Base-by-base conservation (phyloP, 2,797 vertebrate species). In the Eleutherodactylus coqui region DNA sequence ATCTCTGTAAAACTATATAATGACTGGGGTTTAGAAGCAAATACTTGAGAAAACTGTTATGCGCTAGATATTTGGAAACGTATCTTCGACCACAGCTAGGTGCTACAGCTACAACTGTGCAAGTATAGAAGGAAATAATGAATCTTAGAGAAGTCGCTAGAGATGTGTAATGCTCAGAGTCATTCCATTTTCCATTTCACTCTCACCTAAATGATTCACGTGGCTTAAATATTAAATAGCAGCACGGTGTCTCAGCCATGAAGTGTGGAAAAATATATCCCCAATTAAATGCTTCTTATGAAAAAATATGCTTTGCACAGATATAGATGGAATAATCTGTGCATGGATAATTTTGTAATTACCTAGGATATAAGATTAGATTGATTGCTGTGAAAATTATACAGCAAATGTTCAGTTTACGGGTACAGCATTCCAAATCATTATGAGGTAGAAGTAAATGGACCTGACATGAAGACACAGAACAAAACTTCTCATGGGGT, bases 341-440 rank as follows among this genome's bases (percentile, higher is more conserved):
- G 55, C 43, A 62, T 67, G 29, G 73, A 84, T 62, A 77, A 84
- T 76, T 84, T 84, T 77, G 58, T 84, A 77, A 84, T 84, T 84
- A 84, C 83, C 16, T 24, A 67, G 83, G 43, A 77, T 67, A 77
- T 77, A 69, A 84, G 55, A 84, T 62, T 77, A 60, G 41, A 83
- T 83, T 85, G 64, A 70, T 72, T 85, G 64, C 36, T 45, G 17
- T 41, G 62, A 70, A 53, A 64, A 79, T 85, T 70, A 79, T 53
- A 43, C 19, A 8, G 34, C 6, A 85, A 77, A 85, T 6, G 19
- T 38, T 51, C 17, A 24, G 49, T 11, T 79, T 53, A 21, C 64
- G 9, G n/a, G 62, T 36, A 34, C 51, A 41, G 29, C 45, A 78
- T 78, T 77, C n/a, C 17, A 41, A 77, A 47, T 62, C 55, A 76